phyloP scores from a whole-genome alignment of 2,113 vertebrate genomes.

The Parus major region DNA sequence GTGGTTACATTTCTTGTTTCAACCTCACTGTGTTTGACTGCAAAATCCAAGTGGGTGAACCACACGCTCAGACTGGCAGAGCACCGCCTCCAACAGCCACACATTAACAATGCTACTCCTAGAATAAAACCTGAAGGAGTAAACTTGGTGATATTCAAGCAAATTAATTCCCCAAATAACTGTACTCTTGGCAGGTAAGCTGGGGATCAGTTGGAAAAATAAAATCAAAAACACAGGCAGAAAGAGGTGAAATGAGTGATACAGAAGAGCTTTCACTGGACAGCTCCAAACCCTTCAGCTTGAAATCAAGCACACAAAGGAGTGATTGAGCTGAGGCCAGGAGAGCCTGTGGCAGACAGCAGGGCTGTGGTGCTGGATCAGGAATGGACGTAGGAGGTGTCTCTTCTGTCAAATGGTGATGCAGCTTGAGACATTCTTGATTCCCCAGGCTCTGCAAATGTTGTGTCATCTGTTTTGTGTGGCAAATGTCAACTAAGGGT shows the following conservation, averaged over 20 bases:
- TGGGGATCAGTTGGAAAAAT: neutral
- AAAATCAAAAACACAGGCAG: neutral
- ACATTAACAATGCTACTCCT: neutral
- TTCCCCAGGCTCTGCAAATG: neutral
- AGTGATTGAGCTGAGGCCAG: neutral
- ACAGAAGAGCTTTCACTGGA: neutral
- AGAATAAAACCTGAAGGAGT: neutral
- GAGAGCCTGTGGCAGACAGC: neutral
- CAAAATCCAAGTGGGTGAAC: fast-evolving
- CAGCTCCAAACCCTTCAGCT: neutral
- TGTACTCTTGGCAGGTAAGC: neutral
- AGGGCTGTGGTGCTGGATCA: neutral
- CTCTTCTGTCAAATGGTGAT: neutral
- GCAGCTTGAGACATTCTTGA: neutral
- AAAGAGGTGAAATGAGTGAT: neutral
- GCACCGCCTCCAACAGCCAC: neutral
- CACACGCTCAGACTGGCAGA: fast-evolving
- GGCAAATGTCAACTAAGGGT: neutral
- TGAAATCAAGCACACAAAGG: neutral
- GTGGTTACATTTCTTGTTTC: neutral
- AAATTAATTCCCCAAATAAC: neutral
- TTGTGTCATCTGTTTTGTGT: neutral
- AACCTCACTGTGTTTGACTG: fast-evolving
- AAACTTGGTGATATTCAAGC: neutral
- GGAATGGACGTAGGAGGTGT: fast-evolving